A percentile compares a stretch with the other conserved stretches of the same genome.
Evolutionary conservation across 92 coral and sea anemone species (phyloP).

Genomic region (Meandrina meandrites): DNA sequence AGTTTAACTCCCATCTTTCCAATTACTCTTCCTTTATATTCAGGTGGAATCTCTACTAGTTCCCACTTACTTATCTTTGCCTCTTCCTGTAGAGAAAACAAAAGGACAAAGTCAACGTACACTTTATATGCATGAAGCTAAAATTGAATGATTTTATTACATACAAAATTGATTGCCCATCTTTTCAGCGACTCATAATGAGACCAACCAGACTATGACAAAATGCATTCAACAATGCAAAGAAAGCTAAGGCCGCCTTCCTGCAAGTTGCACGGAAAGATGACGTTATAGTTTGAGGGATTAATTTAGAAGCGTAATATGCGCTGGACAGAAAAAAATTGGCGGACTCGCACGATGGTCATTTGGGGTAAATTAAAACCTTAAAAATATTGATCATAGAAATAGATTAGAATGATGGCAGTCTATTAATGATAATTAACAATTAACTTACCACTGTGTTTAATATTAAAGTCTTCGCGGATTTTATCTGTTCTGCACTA

Average conservation of each 20-base stretch:
- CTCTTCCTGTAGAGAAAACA: not conserved
- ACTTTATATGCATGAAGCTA: not conserved
- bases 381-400: too few relatives aligned
- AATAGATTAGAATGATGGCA: too few relatives aligned
- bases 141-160: not conserved
- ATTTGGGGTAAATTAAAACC: too few relatives aligned
- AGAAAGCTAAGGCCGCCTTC: too few relatives aligned
- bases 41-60: constrained; percentile 1
- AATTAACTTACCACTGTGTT: constrained; percentile 6
- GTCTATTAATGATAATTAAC: too few relatives aligned
- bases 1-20: not conserved
- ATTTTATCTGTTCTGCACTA: not conserved
- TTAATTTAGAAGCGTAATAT: too few relatives aligned
- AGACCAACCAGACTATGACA: too few relatives aligned
- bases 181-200: not conserved
- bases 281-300: too few relatives aligned
- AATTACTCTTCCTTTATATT: not conserved
- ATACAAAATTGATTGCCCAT: not conserved
- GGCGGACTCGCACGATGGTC: too few relatives aligned
- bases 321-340: too few relatives aligned
- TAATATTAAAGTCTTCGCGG: not conserved
- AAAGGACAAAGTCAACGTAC: not conserved
- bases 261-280: too few relatives aligned
- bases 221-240: too few relatives aligned
- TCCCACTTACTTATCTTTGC: not conserved